A percentile compares a stretch with the other conserved stretches of the same genome.
These are phyloP conservation scores for Myotis pilosus DNA, from an alignment of 2,797 vertebrate species.

Conservation along the genomic window DNA sequence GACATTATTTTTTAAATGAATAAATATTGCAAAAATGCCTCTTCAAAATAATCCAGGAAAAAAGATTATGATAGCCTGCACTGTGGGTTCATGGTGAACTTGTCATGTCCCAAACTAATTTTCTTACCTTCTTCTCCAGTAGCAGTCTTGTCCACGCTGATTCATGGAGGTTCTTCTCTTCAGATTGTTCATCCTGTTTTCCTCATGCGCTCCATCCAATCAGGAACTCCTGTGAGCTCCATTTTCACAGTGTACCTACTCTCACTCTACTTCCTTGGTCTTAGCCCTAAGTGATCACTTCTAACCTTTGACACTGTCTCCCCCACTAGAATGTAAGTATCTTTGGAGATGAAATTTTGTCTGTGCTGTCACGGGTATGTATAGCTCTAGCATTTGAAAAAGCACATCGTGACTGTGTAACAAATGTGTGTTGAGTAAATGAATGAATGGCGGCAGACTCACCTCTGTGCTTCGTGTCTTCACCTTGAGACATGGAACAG, in stretches of 20 bases:
- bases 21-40: neutral
- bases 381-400: neutral
- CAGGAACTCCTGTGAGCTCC: too few species aligned
- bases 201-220: too few species aligned
- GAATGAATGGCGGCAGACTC: neutral
- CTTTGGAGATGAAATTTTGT: neutral
- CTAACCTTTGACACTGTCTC: neutral
- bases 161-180: neutral
- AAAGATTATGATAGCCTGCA: neutral
- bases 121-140: neutral
- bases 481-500: neutral
- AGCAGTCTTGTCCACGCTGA: rapidly evolving
- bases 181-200: neutral
- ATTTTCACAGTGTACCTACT: neutral
- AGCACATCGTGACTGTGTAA: neutral
- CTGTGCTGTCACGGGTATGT: neutral
- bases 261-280: neutral
- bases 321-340: neutral
- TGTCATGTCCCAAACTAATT: neutral
- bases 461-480: neutral
- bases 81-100: neutral
- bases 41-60: neutral
- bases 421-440: neutral
- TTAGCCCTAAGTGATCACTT: neutral
- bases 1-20: neutral